Conservation (phyloP, 2,888 invertebrate genomes). For the Drosophila atripex region DNA sequence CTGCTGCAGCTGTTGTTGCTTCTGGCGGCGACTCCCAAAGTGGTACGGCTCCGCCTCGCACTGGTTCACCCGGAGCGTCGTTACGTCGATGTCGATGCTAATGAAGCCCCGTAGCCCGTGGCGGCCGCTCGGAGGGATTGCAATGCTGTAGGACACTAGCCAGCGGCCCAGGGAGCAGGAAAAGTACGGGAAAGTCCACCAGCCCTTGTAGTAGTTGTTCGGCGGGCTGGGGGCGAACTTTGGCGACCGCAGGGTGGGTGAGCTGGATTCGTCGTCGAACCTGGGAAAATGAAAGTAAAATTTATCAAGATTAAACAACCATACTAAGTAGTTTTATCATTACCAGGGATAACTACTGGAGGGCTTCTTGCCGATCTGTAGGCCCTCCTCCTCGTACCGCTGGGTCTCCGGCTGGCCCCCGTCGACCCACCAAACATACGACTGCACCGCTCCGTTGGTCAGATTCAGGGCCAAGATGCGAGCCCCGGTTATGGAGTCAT, state of each 20-base stretch:
- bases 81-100: slow-evolving; percentile 92
- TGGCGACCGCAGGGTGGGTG: slow-evolving; percentile 86
- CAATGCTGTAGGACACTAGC: slow-evolving; percentile 93
- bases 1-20: slow-evolving; percentile 34
- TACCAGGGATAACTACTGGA: slow-evolving; percentile 90
- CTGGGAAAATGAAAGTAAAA: slow-evolving; percentile 67
- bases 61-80: slow-evolving; percentile 92
- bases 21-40: slow-evolving; percentile 58
- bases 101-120: slow-evolving; percentile 86
- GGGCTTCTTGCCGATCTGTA: slow-evolving; percentile 87
- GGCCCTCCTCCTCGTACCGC: slow-evolving; percentile 85
- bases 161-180: slow-evolving; percentile 91
- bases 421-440: slow-evolving; percentile 87
- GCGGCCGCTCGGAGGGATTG: slow-evolving; percentile 85
- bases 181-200: slow-evolving; percentile 96
- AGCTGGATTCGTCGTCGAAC: slow-evolving; percentile 86
- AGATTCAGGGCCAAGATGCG: slow-evolving; percentile 87
- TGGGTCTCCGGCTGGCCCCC: slow-evolving; percentile 82
- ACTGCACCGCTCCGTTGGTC: slow-evolving; percentile 86
- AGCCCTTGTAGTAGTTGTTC: slow-evolving; percentile 88
- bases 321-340: slow-evolving; percentile 42
- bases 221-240: slow-evolving; percentile 87
- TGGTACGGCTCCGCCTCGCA: slow-evolving; percentile 86
- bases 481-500: slow-evolving; percentile 86
- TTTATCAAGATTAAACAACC: not conserved